Conservation (phyloP, 2,113 vertebrate genomes). For the Elephantulus edwardii region DNA sequence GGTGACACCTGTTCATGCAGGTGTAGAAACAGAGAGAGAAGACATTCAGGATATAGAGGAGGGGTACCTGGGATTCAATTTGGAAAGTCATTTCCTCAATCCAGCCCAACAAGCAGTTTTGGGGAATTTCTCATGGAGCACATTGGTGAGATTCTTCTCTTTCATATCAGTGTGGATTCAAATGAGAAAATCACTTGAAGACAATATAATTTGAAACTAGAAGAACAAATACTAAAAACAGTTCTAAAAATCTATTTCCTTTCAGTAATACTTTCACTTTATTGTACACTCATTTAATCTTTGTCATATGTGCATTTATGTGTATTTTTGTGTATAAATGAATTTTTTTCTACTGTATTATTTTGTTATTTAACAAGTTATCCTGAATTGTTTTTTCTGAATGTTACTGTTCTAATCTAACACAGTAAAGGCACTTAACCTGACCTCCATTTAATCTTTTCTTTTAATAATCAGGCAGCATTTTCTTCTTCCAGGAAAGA, state of each 20-base stretch:
- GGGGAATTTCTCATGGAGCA: constrained; percentile 49
- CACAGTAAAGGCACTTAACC: background rate
- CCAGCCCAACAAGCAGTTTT: background rate
- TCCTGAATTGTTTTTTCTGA: background rate
- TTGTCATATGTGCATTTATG: background rate
- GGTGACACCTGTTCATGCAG: constrained; percentile 59
- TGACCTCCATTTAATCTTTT: background rate
- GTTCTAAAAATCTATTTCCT: background rate
- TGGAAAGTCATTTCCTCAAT: constrained; percentile 62
- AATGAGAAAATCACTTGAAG: background rate
- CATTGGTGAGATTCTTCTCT: constrained; percentile 39
- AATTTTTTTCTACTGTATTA: background rate
- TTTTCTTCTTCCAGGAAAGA: background rate
- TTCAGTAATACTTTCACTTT: background rate
- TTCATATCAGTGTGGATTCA: background rate
- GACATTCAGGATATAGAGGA: constrained; percentile 28
- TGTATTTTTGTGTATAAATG: background rate
- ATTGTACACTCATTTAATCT: background rate
- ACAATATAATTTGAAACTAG: background rate
- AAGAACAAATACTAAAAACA: background rate
- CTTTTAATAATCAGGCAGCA: background rate
- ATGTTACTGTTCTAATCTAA: background rate
- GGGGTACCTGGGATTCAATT: constrained; percentile 57
- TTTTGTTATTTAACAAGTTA: background rate
- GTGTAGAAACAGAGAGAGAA: constrained; percentile 46